These are phyloP conservation scores for Molothrus aeneus DNA, from an alignment of 2,797 vertebrate species.

Conservation along the genomic window DNA sequence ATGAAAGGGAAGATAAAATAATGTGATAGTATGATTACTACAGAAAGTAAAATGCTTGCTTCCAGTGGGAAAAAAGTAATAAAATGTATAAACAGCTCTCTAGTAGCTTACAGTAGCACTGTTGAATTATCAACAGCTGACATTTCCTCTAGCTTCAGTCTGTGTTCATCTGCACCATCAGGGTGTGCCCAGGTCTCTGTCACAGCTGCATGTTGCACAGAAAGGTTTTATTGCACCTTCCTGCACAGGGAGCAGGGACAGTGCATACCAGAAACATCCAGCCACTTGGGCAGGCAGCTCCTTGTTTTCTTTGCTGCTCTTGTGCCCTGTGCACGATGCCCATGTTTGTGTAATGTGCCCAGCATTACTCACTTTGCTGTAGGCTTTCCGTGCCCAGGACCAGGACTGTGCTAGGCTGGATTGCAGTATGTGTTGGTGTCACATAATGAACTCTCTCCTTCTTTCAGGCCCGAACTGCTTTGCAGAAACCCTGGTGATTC, in stretches of 20 bases:
- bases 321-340: fast-evolving
- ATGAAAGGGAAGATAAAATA: not conserved
- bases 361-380: fast-evolving
- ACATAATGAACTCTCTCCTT: not conserved
- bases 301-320: not conserved
- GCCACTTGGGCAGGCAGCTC: fast-evolving
- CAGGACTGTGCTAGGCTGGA: not conserved
- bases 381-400: not conserved
- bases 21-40: not conserved
- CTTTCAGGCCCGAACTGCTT: conserved; percentile 95
- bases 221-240: not conserved
- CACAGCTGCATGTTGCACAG: not conserved
- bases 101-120: not conserved
- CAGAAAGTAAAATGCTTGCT: not conserved
- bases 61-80: not conserved
- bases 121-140: not conserved
- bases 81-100: not conserved
- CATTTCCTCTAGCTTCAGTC: not conserved
- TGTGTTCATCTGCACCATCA: fast-evolving
- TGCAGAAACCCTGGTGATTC: conserved; percentile 93
- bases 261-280: fast-evolving
- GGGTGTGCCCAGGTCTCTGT: not conserved
- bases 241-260: fast-evolving
- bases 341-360: no score
- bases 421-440: not conserved